Conservation (phyloP, 2,797 vertebrate genomes). For the Hephaestus fuliginosus region DNA sequence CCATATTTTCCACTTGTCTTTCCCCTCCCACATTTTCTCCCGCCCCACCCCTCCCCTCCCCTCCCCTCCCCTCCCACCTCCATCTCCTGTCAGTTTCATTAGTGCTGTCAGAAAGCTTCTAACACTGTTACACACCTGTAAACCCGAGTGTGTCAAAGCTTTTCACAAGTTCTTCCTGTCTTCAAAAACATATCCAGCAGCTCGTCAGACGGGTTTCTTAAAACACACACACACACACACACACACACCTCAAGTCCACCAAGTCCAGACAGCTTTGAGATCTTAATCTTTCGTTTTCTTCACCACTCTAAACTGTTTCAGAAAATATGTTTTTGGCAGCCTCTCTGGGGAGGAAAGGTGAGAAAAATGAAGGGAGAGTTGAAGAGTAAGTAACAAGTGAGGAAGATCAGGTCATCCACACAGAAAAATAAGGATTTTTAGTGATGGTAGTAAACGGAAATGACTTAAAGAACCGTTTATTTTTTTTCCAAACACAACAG, state of each 20-base stretch:
- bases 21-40: not conserved
- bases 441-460: slow-evolving; percentile 48
- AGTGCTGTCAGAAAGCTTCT: slow-evolving; percentile 71
- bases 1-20: not conserved
- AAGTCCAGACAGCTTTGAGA: slow-evolving; percentile 67
- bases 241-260: slow-evolving; percentile 17
- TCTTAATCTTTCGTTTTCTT: slow-evolving; percentile 75
- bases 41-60: not conserved
- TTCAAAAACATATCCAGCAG: slow-evolving; percentile 14
- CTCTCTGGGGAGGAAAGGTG: slow-evolving; percentile 65
- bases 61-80: slow-evolving; percentile 8
- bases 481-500: slow-evolving; percentile 1
- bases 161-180: slow-evolving; percentile 72
- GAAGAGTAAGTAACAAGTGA: slow-evolving; percentile 74
- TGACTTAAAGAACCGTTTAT: slow-evolving; percentile 18
- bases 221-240: slow-evolving; percentile 22
- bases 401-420: slow-evolving; percentile 60
- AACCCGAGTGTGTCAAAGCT: slow-evolving; percentile 77
- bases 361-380: slow-evolving; percentile 65
- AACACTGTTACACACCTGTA: slow-evolving; percentile 76
- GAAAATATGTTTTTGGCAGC: slow-evolving; percentile 73
- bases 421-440: slow-evolving; percentile 50
- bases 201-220: slow-evolving; percentile 34
- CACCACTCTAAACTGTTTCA: slow-evolving; percentile 66
- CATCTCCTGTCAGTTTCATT: slow-evolving; percentile 63